phyloP scores from a whole-genome alignment of 2,113 vertebrate species.

The Puffinus mauretanicus region DNA sequence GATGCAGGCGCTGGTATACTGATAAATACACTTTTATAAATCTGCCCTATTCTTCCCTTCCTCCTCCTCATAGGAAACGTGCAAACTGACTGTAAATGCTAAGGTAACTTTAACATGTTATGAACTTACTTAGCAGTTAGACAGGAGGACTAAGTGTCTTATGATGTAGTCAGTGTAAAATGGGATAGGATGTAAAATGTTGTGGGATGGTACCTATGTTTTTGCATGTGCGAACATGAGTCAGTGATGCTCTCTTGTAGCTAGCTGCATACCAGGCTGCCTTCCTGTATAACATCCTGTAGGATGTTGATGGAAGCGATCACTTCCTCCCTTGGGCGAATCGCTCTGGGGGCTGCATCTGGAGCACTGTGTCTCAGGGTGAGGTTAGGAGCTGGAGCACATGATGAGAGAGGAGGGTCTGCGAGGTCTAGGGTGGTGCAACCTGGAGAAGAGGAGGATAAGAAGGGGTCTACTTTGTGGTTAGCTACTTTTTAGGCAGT shows the following conservation, averaged over 20 bases:
- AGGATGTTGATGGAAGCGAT: neutral
- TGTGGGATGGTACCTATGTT: neutral
- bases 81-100: neutral
- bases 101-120: neutral
- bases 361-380: neutral
- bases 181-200: neutral
- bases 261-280: rapidly evolving
- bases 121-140: neutral
- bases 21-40: neutral
- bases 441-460: neutral
- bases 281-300: neutral
- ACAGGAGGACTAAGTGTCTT: rapidly evolving
- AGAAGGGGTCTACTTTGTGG: neutral
- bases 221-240: neutral
- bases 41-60: neutral
- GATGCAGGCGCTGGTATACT: neutral
- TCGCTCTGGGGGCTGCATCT: neutral
- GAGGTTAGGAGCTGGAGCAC: neutral
- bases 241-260: neutral
- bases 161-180: rapidly evolving
- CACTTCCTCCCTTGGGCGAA: neutral
- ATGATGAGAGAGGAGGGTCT: neutral
- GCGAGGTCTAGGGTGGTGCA: rapidly evolving
- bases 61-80: neutral
- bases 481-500: neutral